Base-by-base conservation (phyloP, 1,140 invertebrate genomes). In the Bombus ignitus region DNA sequence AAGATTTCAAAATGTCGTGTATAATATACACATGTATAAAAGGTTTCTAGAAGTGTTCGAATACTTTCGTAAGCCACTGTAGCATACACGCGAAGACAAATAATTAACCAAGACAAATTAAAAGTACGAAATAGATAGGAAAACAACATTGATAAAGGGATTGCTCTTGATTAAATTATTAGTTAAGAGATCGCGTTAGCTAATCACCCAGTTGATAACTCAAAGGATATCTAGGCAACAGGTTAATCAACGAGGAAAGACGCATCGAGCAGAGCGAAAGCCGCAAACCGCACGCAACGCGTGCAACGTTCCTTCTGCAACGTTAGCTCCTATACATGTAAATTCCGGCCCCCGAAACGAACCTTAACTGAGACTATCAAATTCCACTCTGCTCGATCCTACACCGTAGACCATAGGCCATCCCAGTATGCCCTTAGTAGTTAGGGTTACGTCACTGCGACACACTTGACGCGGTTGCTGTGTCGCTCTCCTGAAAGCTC, bases 401-500 rank as follows among this genome's bases (percentile, higher is more conserved):
- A 68, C 32, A n/a, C 39, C 1, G 18, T 53, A 53, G 47, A 42
- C 35, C 25, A 42, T 15, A 28, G 15, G 1, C 1, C 72, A 28
- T 66, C 42, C 12, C 6, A 44, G 9, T n/a, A 39, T 66, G 25
- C 5, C 18, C 70, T 18, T 3, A 22, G 6, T 37, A 57, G n/a
- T 65, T 42, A 37, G 15, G 4, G 71, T 8, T 65, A 75, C 47
- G 81, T 39, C 81, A 62, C 71, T 81, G 70, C 42, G 39, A 65
- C 81, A 25, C 47, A n/a, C 62, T 82, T 65, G 73, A 83, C 78
- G 44, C 25, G 65, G 62, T 35, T 44, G 57, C 37, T 25, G 59
- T 37, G 88, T 66, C 65, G 82, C 74, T 72, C 87, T 88, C 82
- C 73, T 35, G 62, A 65, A 72, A 78, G 78, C 42, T 70, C 74